Percentiles rank a stretch among this genome's conserved stretches.
These are phyloP conservation scores for Paedocypris micromegethes DNA, from an alignment of 2,797 vertebrate genomes.

Conservation along the genomic window DNA sequence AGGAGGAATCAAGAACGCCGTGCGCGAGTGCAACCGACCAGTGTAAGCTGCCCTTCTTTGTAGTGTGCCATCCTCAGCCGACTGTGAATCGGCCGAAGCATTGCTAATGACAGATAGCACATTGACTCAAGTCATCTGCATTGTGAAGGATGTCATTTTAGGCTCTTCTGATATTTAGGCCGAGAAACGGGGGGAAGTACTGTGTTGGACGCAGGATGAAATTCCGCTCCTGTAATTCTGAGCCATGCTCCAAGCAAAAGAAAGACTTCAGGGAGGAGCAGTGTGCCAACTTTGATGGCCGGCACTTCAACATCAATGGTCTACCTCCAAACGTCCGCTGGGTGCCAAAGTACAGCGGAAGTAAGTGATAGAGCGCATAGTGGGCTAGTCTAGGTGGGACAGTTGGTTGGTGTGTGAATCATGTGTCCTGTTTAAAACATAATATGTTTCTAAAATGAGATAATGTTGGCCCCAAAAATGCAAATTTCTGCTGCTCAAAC, in stretches of 20 bases:
- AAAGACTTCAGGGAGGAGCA: constrained; percentile 96
- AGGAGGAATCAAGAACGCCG: constrained; percentile 89
- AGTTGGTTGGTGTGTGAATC: too few species aligned
- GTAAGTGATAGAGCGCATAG: constrained; percentile 67
- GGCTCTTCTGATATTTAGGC: constrained; percentile 64
- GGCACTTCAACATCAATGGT: constrained; percentile 97
- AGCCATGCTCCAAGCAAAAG: constrained; percentile 87
- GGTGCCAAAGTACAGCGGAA: constrained; percentile 98
- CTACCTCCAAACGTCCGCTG: constrained; percentile 93
- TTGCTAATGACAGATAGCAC: constrained; percentile 51
- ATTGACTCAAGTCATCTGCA: too few species aligned
- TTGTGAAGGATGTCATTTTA: background rate
- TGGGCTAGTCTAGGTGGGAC: background rate
- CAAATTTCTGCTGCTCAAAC: too few species aligned
- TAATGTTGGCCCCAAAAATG: too few species aligned
- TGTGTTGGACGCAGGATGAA: constrained; percentile 96
- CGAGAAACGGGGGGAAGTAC: constrained; percentile 89
- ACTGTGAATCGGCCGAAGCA: constrained; percentile 53
- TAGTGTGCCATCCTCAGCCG: constrained; percentile 55
- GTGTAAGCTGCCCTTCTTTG: constrained; percentile 76
- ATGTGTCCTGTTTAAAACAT: too few species aligned
- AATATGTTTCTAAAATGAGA: too few species aligned
- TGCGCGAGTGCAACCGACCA: constrained; percentile 92
- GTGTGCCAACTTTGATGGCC: constrained; percentile 86
- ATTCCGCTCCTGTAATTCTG: constrained; percentile 96